Percentiles rank a stretch among this genome's conserved stretches.
phyloP scores from a whole-genome alignment of 2,797 vertebrate species.

The Xiphophorus birchmanni region DNA sequence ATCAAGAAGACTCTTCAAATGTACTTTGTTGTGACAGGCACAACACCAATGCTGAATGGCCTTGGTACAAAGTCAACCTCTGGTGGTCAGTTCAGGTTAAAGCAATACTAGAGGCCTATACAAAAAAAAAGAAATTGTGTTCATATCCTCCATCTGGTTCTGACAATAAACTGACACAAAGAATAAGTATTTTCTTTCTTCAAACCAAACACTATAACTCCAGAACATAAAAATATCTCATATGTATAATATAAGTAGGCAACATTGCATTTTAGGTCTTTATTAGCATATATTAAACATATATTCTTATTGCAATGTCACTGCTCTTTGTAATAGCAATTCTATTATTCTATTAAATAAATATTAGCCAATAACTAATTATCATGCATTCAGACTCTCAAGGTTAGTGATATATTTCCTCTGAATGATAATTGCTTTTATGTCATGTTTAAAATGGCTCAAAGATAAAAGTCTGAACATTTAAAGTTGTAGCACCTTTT shows the following conservation, averaged over 20 bases:
- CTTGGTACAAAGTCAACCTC: background rate
- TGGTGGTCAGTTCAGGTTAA: slow-evolving; percentile 12
- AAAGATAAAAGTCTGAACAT: background rate
- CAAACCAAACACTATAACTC: background rate
- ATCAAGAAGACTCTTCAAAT: background rate
- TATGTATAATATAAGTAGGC: background rate
- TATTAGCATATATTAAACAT: background rate
- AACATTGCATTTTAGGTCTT: background rate
- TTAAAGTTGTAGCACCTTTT: background rate
- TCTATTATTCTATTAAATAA: background rate
- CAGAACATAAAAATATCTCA: background rate
- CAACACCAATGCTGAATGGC: background rate
- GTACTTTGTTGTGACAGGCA: background rate
- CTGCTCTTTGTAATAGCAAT: background rate
- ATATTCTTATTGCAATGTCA: background rate
- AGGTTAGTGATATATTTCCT: background rate
- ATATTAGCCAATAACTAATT: background rate
- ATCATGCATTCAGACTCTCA: background rate
- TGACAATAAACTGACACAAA: background rate
- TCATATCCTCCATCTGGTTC: background rate
- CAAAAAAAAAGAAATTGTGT: background rate
- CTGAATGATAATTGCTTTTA: background rate
- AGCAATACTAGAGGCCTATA: background rate
- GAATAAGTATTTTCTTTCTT: background rate
- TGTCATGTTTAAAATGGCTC: background rate